phyloP scores from a whole-genome alignment of 1,140 invertebrate genomes.

The Procambarus clarkii region DNA sequence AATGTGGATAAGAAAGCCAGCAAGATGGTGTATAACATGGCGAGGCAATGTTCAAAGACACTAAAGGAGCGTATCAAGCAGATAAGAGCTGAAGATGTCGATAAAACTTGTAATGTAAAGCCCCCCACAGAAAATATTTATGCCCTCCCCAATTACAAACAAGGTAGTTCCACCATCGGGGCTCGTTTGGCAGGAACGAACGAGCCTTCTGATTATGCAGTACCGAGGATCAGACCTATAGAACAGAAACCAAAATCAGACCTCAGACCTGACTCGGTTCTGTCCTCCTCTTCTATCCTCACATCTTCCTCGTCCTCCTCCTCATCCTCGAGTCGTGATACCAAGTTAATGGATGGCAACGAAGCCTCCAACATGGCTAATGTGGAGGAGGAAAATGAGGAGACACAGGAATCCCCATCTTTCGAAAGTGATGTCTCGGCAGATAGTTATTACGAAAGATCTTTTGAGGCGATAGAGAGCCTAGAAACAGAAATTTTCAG shows the following conservation, averaged over 20 bases:
- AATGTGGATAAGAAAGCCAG: constrained; percentile 66
- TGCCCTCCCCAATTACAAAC: constrained; percentile 79
- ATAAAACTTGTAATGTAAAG: constrained; percentile 17
- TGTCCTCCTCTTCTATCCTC: constrained; percentile 77
- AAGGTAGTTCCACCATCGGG: constrained; percentile 88
- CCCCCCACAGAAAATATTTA: constrained; percentile 22
- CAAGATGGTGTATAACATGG: constrained; percentile 74
- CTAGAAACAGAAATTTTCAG: constrained; percentile 82
- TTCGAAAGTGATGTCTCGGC: constrained; percentile 74
- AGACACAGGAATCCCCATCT: constrained; percentile 71
- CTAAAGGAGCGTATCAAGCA: constrained; percentile 75
- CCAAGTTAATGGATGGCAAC: constrained; percentile 38
- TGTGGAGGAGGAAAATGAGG: constrained; percentile 72
- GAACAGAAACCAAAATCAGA: constrained; percentile 75
- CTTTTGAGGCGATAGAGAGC: constrained; percentile 86
- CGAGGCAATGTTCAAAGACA: constrained; percentile 75
- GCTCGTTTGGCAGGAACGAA: constrained; percentile 86
- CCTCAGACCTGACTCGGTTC: constrained; percentile 76
- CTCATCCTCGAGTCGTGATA: constrained; percentile 48
- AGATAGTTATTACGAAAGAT: constrained; percentile 85
- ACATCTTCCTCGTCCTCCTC: constrained; percentile 78
- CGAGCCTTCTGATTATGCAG: constrained; percentile 85
- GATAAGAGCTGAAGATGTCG: constrained; percentile 66
- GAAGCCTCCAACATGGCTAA: constrained; percentile 51
- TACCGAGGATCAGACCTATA: constrained; percentile 82